Base-by-base conservation (phyloP, 2,888 invertebrate genomes). In the Caenorhabditis sp. region DNA sequence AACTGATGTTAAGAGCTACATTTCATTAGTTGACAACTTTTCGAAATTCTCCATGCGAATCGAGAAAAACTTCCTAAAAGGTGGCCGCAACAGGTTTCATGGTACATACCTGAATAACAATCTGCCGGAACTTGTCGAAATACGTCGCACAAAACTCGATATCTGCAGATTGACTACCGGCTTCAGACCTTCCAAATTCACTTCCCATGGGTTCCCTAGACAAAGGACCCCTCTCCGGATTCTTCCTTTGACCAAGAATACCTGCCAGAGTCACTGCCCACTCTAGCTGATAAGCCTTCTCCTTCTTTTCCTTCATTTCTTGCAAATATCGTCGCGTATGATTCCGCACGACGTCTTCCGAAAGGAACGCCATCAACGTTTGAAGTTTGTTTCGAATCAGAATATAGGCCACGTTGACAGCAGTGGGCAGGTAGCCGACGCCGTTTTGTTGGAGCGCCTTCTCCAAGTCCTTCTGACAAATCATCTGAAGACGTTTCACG, bases 321-420 rank as follows among this genome's bases (percentile, higher is more conserved):
- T 96, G 94, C 4, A 87, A 87, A 69, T 92, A 94, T 91, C 97
- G 96, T 86, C 96, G 94, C 2, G 99, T 94, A 76, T 97, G 94
- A 0, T 97, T 97, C 93, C 98, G 97, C 66, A 99, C 97, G 91
- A 97, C 97, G 93, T 99, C 99, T 92, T 98, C 98, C 92, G 96
- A 98, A 93, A 99, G 95, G 92, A 98, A 98, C 93, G 98, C 97
- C 0, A 98, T 98, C 92, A 99, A 96, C 0, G 95, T 95, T 89
- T 95, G 96, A 91, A 99, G 95, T 93, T 98, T 97, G 89, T 96
- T 95, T 87, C 96, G 95, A 86, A 98, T 94, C n/a, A 97, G 98
- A 93, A 97, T 97, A 93, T 94, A 94, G 0, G 93, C 93, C 86
- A 93, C 93, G 88, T 94, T 93, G 22, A 93, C 93, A 3, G 80